These are phyloP conservation scores for Ptiloglossa arizonensis DNA, from an alignment of 1,140 invertebrate species.

Conservation along the genomic window DNA sequence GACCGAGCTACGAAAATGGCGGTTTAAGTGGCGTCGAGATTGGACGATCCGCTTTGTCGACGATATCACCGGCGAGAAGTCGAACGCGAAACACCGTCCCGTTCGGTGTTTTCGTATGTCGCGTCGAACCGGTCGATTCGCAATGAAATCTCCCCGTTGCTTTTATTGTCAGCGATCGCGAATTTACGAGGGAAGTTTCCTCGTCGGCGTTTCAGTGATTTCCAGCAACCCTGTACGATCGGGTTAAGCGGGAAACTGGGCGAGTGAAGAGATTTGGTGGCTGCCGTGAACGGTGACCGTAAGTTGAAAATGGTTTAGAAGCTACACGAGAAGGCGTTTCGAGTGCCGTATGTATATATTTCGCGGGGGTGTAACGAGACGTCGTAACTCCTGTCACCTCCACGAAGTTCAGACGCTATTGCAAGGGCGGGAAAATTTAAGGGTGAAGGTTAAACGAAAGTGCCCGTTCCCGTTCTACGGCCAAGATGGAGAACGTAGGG, in stretches of 20 bases:
- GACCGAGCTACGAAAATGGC: constrained; percentile 32
- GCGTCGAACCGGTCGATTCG: not conserved
- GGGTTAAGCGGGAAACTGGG: not conserved
- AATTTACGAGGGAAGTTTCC: too few species aligned
- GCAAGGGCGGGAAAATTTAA: constrained; percentile 57
- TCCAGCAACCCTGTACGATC: too few species aligned
- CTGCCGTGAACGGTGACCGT: constrained; percentile 29
- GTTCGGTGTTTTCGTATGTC: not conserved
- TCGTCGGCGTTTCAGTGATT: too few species aligned
- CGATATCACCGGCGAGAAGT: constrained; percentile 13
- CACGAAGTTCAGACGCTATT: constrained; percentile 54
- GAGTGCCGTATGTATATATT: constrained; percentile 57
- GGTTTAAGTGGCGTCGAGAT: constrained; percentile 63
- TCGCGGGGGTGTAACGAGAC: constrained; percentile 57
- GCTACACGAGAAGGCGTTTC: constrained; percentile 48
- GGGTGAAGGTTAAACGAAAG: constrained; percentile 54
- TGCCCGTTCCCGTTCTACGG: constrained; percentile 19
- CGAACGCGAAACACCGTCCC: too few species aligned
- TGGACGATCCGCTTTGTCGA: constrained; percentile 47
- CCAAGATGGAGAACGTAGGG: not conserved
- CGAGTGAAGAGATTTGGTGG: constrained; percentile 27
- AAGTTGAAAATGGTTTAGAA: constrained; percentile 32
- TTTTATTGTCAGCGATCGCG: not conserved
- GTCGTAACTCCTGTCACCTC: constrained; percentile 61
- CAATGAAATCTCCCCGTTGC: not conserved